Evolutionary conservation across 1,140 invertebrate genomes (phyloP), one percentile per base, ranked within the genome.

Genomic region (Drosophila guanche): DNA sequence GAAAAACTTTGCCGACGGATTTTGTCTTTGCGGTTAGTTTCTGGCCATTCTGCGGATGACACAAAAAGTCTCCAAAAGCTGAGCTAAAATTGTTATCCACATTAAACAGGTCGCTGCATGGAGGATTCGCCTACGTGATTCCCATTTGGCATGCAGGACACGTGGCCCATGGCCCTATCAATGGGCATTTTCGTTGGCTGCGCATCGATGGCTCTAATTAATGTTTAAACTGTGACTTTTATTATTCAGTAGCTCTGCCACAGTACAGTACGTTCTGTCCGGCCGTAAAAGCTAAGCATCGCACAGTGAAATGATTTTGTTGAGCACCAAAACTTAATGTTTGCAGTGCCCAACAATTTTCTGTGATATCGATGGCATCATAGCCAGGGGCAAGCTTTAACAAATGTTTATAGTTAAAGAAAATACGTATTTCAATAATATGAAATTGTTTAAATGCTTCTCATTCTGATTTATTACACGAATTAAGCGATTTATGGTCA

Each of bases 1-100:
- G 43, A 6, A 10, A 63, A 86, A 80, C 45, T 86, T 77, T 48
- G 25, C 25, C 47, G 57, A 40, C 37, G 68, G 67, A 73, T 74
- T 77, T 80, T 65, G 67, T 73, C 81, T 74, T 81, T 81, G 73
- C 60, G 81, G 77, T 86, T 77, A 77, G 83, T 86, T 83, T 71
- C 54, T 25, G 57, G 46, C 43, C 57, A 60, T 53, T 52, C 70
- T 62, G 55, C 57, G 55, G 46, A 67, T 60, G 71, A 40, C 72
- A 41, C 29, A 56, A 23, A 57, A 72, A 59, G 68, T 56, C 43
- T 43, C 73, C 57, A 27, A 10, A 37, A 12, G 33, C 10, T 10
- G 10, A 4, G 7, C 46, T 20, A 14, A 53, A 70, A 57, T 63
- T 69, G 52, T 56, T 69, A 76, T 68, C 61, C 45, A 58, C 54